These are phyloP conservation scores for Propithecus coquereli DNA, from an alignment of 2,113 vertebrate genomes.

Conservation along the genomic window DNA sequence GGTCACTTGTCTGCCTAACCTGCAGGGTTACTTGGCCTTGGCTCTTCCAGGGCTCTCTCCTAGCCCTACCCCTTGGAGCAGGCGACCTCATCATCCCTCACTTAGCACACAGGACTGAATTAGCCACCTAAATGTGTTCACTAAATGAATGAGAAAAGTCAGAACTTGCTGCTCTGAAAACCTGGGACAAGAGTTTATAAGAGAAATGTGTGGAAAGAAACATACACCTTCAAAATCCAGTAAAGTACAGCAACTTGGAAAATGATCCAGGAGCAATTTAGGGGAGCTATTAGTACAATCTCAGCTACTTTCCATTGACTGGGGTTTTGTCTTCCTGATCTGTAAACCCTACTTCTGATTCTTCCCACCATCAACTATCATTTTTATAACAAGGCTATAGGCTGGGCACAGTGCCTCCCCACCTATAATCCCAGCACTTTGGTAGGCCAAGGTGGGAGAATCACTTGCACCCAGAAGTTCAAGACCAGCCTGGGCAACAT, in stretches of 20 bases:
- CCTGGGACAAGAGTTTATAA: background rate
- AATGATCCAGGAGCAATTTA: background rate
- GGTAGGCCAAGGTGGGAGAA: too few species aligned
- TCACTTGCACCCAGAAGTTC: too few species aligned
- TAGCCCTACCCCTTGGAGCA: background rate
- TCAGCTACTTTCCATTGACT: background rate
- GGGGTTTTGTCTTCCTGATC: background rate
- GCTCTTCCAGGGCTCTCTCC: background rate
- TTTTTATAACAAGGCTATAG: background rate
- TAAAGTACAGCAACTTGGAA: background rate
- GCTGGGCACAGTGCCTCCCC: too few species aligned
- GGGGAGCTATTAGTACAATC: background rate
- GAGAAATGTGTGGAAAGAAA: background rate
- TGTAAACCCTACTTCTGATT: background rate
- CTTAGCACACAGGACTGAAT: background rate
- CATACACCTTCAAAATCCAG: background rate
- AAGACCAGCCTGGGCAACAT: too few species aligned
- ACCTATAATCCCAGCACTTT: too few species aligned
- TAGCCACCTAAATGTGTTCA: background rate
- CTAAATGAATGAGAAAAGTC: background rate
- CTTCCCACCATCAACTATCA: background rate
- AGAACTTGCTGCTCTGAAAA: background rate
- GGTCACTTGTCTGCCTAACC: accelerated
- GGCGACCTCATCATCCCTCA: background rate
- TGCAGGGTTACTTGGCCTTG: too few species aligned